A percentile compares a stretch with the other conserved stretches of the same genome.
Evolutionary conservation across 2,888 invertebrate genomes (phyloP).

Genomic region (Dendrolimus houi): DNA sequence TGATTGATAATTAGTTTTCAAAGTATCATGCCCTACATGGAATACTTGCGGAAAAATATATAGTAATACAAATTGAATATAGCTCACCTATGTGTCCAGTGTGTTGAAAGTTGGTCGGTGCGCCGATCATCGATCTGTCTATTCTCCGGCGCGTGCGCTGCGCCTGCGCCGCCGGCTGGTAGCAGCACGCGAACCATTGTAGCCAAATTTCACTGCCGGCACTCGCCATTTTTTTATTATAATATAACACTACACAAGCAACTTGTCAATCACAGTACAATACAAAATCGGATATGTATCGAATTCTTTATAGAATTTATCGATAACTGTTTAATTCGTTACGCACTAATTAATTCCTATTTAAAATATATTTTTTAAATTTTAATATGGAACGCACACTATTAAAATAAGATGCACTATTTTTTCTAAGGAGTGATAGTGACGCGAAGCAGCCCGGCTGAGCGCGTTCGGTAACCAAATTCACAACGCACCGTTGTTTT

Average conservation of each 20-base stretch:
- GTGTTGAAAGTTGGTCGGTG: conserved; percentile 96
- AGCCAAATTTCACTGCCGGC: conserved; percentile 91
- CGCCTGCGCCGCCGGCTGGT: conserved; percentile 86
- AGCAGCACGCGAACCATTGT: conserved; percentile 95
- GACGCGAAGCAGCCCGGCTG: conserved; percentile 23
- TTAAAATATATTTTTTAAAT: neutral
- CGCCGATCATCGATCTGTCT: conserved; percentile 96
- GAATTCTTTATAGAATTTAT: conserved; percentile 1
- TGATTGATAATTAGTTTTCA: too few species aligned
- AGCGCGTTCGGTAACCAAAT: conserved; percentile 23
- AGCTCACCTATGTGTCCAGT: conserved; percentile 81
- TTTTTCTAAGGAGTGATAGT: conserved; percentile 11
- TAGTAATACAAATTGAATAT: neutral
- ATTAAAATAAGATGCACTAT: neutral
- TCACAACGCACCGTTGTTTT: conserved; percentile 24
- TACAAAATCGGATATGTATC: conserved; percentile 4
- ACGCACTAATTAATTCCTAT: too few species aligned
- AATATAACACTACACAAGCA: conserved; percentile 36
- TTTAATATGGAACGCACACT: neutral
- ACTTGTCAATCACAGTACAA: conserved; percentile 14
- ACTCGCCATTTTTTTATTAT: conserved; percentile 73
- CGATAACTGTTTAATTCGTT: neutral
- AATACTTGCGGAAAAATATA: neutral
- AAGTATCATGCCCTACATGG: neutral
- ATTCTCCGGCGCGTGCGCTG: conserved; percentile 85